Conservation (phyloP, 2,113 vertebrate species). For the Atherinomorus stipes region DNA sequence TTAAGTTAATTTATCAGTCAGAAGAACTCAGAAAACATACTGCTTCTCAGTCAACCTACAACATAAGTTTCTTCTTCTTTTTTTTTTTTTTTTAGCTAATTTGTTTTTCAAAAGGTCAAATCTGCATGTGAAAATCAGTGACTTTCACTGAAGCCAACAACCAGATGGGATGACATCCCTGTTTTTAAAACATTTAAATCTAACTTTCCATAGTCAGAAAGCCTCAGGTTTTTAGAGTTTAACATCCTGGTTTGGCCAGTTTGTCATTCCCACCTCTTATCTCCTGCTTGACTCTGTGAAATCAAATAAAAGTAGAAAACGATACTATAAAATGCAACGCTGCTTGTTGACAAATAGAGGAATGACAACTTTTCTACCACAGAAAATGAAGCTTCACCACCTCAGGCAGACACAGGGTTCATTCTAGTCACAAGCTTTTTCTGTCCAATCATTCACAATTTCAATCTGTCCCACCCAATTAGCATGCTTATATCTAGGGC, state of each 20-base stretch:
- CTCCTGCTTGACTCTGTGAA: not conserved
- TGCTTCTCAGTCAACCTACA: too few species aligned
- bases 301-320: slow-evolving; percentile 2
- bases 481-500: not conserved
- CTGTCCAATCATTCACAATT: not conserved
- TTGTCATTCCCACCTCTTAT: not conserved
- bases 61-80: too few species aligned
- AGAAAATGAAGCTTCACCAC: not conserved
- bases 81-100: too few species aligned
- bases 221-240: too few species aligned
- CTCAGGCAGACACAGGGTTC: not conserved
- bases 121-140: too few species aligned
- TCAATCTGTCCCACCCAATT: not conserved
- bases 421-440: not conserved
- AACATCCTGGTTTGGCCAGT: too few species aligned
- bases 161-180: not conserved
- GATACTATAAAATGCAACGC: not conserved
- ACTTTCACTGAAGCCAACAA: not conserved
- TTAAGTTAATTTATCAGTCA: too few species aligned
- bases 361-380: not conserved
- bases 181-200: not conserved
- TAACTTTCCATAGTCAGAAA: too few species aligned
- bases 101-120: too few species aligned
- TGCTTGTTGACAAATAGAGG: not conserved
- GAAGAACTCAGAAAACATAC: too few species aligned